Conservation (phyloP, 2,113 vertebrate genomes). For the Cyphomyrus discorhynchus region DNA sequence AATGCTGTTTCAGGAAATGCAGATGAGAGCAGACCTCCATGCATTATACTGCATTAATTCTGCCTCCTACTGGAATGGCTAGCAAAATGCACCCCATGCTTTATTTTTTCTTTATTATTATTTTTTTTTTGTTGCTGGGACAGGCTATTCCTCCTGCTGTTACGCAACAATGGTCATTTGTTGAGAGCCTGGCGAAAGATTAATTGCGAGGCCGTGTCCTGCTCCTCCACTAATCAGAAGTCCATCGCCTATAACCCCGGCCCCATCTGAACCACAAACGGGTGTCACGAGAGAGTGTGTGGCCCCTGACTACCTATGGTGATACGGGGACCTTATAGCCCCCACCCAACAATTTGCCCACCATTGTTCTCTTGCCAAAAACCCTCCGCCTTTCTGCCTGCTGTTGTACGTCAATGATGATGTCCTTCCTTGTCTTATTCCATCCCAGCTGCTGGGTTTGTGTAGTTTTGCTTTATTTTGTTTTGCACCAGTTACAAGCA, state of each 20-base stretch:
- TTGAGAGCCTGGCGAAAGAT: background rate
- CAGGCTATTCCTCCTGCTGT: background rate
- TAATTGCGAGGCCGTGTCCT: background rate
- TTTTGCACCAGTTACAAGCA: background rate
- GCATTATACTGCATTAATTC: background rate
- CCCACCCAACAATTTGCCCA: background rate
- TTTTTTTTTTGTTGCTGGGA: background rate
- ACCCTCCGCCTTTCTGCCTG: background rate
- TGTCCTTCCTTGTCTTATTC: background rate
- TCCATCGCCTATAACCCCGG: background rate
- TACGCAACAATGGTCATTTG: background rate
- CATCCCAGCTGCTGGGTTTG: background rate
- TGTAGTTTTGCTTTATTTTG: background rate
- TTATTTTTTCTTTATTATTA: background rate
- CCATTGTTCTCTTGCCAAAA: background rate
- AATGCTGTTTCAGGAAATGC: background rate
- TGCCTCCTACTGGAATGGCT: background rate
- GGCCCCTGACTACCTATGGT: background rate
- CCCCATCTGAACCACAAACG: background rate
- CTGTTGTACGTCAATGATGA: background rate
- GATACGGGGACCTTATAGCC: background rate
- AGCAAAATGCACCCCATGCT: background rate
- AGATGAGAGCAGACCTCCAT: background rate
- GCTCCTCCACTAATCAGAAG: background rate
- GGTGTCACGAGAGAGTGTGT: background rate